Evolutionary conservation across 2,888 invertebrate species (phyloP).

Genomic region (Capitulum mitella): DNA sequence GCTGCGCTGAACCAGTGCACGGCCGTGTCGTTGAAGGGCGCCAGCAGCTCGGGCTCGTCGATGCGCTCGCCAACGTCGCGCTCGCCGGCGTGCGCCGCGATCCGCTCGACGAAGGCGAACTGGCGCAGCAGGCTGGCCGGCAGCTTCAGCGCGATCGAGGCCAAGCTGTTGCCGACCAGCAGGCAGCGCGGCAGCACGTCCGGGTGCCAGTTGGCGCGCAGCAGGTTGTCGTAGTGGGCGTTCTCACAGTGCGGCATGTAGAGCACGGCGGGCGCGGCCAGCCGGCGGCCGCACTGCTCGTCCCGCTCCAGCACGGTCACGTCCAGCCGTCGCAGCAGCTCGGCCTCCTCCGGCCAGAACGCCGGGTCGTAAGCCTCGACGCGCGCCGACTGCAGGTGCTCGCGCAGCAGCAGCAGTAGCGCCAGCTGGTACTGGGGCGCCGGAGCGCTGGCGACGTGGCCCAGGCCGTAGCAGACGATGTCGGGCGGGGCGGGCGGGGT

Average conservation of each 20-base stretch:
- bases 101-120: neutral
- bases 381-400: neutral
- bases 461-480: conserved; percentile 22
- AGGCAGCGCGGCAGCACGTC: conserved; percentile 3
- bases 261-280: neutral
- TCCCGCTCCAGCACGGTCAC: neutral
- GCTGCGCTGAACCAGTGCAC: conserved; percentile 38
- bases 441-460: neutral
- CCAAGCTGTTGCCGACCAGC: conserved; percentile 19
- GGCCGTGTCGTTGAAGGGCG: conserved; percentile 24
- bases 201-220: conserved; percentile 25
- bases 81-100: neutral
- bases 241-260: conserved; percentile 26
- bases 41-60: neutral
- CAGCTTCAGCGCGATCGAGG: conserved; percentile 10
- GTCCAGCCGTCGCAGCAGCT: neutral
- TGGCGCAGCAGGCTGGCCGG: neutral
- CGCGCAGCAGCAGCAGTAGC: neutral
- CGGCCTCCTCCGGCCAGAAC: conserved; percentile 16
- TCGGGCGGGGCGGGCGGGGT: neutral
- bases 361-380: conserved; percentile 13
- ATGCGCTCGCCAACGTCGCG: neutral
- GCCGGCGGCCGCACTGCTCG: conserved; percentile 26
- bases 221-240: conserved; percentile 15
- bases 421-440: conserved; percentile 22